Evolutionary conservation across 2,113 vertebrate species (phyloP).

Genomic region (Triplophysa dalaica): DNA sequence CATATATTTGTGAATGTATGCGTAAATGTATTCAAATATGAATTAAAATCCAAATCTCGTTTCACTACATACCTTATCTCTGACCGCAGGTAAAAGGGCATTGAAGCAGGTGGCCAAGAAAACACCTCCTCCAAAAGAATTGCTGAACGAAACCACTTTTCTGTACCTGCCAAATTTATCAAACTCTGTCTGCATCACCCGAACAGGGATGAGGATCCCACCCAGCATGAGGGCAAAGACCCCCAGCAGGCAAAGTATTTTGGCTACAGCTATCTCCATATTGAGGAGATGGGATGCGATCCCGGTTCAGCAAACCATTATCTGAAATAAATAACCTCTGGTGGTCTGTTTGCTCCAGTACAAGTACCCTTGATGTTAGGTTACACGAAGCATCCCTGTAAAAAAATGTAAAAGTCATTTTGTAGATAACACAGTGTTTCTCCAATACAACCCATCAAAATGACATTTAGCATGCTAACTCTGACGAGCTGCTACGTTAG

Average conservation of each 20-base stretch:
- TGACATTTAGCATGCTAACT: slow-evolving; percentile 18
- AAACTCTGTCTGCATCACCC: slow-evolving; percentile 74
- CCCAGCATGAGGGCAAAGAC: slow-evolving; percentile 84
- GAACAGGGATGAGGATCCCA: slow-evolving; percentile 83
- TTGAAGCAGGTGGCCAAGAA: slow-evolving; percentile 96
- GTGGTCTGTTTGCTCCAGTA: neutral
- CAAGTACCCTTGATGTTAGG: neutral
- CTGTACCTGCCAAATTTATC: slow-evolving; percentile 80
- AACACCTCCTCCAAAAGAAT: slow-evolving; percentile 86
- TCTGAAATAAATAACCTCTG: neutral
- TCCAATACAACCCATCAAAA: too few species aligned
- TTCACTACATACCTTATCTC: slow-evolving; percentile 79
- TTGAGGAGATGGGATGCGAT: slow-evolving; percentile 25
- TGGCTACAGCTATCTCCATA: slow-evolving; percentile 80
- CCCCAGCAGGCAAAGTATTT: slow-evolving; percentile 83
- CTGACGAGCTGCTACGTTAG: neutral
- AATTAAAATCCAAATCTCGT: too few species aligned
- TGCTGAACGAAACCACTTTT: slow-evolving; percentile 79
- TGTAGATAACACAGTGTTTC: too few species aligned
- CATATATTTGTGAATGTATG: too few species aligned
- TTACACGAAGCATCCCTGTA: neutral
- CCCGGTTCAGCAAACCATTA: neutral
- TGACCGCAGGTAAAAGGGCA: slow-evolving; percentile 82
- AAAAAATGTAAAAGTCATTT: neutral
- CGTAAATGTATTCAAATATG: too few species aligned